phyloP scores from a whole-genome alignment of 2,113 vertebrate genomes.

The Hippocampus abdominalis region DNA sequence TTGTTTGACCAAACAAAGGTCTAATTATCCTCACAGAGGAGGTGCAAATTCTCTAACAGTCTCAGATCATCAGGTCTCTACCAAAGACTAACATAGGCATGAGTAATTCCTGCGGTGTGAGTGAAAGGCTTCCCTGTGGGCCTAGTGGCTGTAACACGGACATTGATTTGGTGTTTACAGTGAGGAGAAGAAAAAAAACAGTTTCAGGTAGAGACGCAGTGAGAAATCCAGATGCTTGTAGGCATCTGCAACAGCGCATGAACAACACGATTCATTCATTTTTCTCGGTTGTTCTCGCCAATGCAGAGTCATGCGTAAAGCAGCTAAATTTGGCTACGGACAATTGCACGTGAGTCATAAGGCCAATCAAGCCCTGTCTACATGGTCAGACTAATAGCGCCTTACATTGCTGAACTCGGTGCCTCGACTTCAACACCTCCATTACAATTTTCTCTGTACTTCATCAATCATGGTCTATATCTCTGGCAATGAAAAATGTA shows the following conservation, averaged over 20 bases:
- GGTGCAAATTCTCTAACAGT: constrained; percentile 26
- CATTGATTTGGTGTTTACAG: background rate
- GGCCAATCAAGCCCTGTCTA: constrained; percentile 40
- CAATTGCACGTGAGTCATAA: constrained; percentile 31
- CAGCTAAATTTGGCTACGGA: constrained; percentile 29
- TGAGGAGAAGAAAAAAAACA: background rate
- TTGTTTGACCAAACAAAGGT: constrained; percentile 50
- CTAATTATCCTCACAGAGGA: constrained; percentile 39
- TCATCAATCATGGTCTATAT: background rate
- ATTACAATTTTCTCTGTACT: constrained; percentile 1
- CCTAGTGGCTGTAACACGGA: background rate
- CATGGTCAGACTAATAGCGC: constrained; percentile 17
- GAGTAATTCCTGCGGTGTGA: constrained; percentile 2
- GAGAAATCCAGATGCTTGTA: constrained; percentile 3
- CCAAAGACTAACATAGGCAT: constrained; percentile 25
- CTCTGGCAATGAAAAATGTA: background rate
- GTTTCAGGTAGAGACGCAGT: background rate
- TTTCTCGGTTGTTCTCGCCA: constrained; percentile 9
- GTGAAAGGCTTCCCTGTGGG: constrained; percentile 5
- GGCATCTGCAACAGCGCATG: background rate
- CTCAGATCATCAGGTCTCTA: constrained; percentile 31
- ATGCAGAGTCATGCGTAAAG: constrained; percentile 36
- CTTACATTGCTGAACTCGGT: constrained; percentile 22
- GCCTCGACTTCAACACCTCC: constrained; percentile 22
- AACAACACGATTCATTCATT: constrained; percentile 16